Base-by-base conservation (phyloP, 2,888 invertebrate genomes). In the Cabera pusaria region DNA sequence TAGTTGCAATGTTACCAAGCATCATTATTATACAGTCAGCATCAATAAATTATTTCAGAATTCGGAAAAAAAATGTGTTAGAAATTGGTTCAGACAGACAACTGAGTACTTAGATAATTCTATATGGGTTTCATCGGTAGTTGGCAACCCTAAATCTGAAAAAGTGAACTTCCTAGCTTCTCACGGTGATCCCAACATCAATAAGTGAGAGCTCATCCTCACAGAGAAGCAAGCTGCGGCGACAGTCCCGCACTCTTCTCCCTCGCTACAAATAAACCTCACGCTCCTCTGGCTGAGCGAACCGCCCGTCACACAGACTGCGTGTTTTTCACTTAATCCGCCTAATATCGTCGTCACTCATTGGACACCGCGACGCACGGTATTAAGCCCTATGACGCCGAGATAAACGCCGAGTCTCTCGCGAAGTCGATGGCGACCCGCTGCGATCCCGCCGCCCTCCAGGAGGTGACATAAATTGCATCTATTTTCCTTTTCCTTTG, bases 381-480 rank as follows among this genome's bases (percentile, higher is more conserved):
- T 19, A 38, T 26, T 31, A 28, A 32, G 20, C 35, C 42, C 16
- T 46, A 40, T 32, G 6, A n/a, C 32, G 1, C 17, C 1, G 5
- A 18, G 5, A 17, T 9, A 17, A 45, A 20, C 26, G 22, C 10
- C 5, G 5, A 14, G 6, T 24, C 3, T 29, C 4, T 4, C 22
- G 40, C 40, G 25, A 3, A n/a, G 5, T 6, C 9, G 9, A 32
- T 6, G 24, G 35, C 14, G 24, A 33, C 42, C 39, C 41, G 37
- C 23, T 24, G 46, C 32, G 44, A 43, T 42, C 44, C 20, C 41
- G 40, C 23, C 41, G 40, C 40, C 34, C 44, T 39, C 39, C 47
- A 39, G 44, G 44, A 49, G 44, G 28, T 49, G 43, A 51, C 51
- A 51, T 54, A 62, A 63, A 63, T 63, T 62, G 57, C 57, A 60